Conservation (phyloP, 92 coral and sea anemone genomes). For the Epizoanthus illoricatus region DNA sequence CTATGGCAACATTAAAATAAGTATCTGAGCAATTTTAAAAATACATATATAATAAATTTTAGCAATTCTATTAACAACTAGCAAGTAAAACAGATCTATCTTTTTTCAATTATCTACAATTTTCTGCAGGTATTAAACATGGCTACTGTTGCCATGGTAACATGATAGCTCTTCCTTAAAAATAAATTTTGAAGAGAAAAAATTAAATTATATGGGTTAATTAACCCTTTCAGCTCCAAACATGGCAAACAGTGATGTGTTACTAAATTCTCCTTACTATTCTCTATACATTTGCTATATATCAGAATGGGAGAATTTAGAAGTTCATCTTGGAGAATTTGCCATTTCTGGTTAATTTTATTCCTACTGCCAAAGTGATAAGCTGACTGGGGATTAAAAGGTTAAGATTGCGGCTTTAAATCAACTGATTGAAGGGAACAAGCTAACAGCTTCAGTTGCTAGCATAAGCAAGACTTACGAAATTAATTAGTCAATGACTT, state of each 20-base stretch:
- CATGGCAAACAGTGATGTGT: neutral
- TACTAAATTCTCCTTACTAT: neutral
- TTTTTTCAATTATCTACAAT: neutral
- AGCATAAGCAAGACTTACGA: constrained; percentile 3
- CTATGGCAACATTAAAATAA: too few species aligned
- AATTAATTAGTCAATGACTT: constrained; percentile 3
- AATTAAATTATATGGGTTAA: neutral
- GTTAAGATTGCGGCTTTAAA: neutral
- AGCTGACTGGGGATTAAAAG: constrained; percentile 8
- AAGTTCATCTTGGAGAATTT: constrained; percentile 27
- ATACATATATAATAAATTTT: too few species aligned
- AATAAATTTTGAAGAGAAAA: constrained; percentile 26
- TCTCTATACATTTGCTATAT: constrained; percentile 15
- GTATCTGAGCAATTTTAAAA: too few species aligned
- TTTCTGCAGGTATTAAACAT: constrained; percentile 5
- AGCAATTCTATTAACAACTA: neutral
- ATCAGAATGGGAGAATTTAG: constrained; percentile 15
- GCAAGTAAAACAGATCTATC: neutral
- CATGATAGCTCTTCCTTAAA: constrained; percentile 28
- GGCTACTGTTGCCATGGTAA: constrained; percentile 30
- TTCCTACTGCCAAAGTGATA: constrained; percentile 2
- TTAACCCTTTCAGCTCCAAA: constrained; percentile 23
- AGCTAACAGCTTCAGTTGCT: neutral
- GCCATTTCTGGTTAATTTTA: neutral
- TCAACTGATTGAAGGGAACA: neutral